Percentiles rank a stretch among this genome's conserved stretches.
Conservation (phyloP, 2,113 vertebrate genomes). For the Dasyornis broadbenti region DNA sequence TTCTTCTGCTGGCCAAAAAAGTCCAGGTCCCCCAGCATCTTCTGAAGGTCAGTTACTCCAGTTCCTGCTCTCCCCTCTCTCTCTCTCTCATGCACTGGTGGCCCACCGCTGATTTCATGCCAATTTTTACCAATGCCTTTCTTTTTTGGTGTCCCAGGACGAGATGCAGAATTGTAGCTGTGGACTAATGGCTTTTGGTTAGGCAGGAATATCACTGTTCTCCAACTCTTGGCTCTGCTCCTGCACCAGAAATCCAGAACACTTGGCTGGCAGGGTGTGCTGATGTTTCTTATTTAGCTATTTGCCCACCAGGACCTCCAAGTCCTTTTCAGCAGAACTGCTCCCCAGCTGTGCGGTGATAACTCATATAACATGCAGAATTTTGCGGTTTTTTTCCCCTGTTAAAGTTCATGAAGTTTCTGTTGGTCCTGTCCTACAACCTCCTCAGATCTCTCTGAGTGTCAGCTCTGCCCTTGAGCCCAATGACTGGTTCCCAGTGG, state of each 20-base stretch:
- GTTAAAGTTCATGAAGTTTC: background rate
- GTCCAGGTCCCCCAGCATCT: background rate
- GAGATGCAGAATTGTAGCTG: background rate
- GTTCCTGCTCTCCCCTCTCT: background rate
- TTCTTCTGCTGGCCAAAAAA: background rate
- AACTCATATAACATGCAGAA: background rate
- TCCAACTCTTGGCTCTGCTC: background rate
- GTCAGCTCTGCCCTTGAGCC: background rate
- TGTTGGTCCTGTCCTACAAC: background rate
- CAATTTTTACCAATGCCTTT: background rate
- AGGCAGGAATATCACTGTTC: background rate
- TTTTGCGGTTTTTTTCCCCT: background rate
- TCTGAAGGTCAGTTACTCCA: background rate
- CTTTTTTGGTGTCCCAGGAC: background rate
- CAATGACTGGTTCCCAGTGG: background rate
- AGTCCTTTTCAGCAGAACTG: background rate
- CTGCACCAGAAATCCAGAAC: background rate
- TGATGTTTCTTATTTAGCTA: background rate
- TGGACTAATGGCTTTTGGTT: background rate
- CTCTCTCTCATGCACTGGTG: accelerated
- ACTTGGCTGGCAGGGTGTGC: background rate
- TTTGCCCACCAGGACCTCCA: background rate
- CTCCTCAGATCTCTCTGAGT: background rate
- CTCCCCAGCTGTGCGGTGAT: background rate
- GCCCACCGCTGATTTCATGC: background rate